These are phyloP conservation scores for Branchipolynoe longqiensis DNA, from an alignment of 2,888 invertebrate species.

Conservation along the genomic window DNA sequence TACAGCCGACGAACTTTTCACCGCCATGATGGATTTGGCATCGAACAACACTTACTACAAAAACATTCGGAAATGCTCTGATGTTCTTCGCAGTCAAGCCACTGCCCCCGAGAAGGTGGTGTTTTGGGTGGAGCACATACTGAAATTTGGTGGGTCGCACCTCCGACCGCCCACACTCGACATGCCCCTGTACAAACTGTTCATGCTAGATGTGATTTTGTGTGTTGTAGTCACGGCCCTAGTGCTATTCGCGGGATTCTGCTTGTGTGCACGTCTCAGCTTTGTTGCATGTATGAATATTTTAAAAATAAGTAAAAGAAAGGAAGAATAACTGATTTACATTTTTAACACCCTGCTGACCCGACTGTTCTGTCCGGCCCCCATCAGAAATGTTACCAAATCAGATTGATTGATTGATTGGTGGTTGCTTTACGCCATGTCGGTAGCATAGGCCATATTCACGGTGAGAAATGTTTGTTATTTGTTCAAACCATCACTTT, in stretches of 20 bases:
- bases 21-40: conserved; percentile 25
- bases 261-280: not conserved
- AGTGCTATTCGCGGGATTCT: not conserved
- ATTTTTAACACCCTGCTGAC: no score
- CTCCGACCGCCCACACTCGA: conserved; percentile 36
- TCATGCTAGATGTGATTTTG: conserved; percentile 37
- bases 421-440: no score
- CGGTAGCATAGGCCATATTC: no score
- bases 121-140: conserved; percentile 50
- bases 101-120: conserved; percentile 40
- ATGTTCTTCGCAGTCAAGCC: conserved; percentile 50
- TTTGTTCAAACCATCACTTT: no score
- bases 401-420: no score
- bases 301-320: not conserved
- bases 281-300: not conserved
- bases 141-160: conserved; percentile 41
- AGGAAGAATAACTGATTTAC: not conserved
- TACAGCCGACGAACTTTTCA: conserved; percentile 46
- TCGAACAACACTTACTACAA: conserved; percentile 13
- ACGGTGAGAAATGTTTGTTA: no score
- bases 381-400: no score
- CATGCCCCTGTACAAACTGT: conserved; percentile 35
- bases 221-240: not conserved
- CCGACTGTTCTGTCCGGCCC: no score
- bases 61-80: conserved; percentile 55